Evolutionary conservation across 2,797 vertebrate genomes (phyloP), one percentile per base, ranked within the genome.

Genomic region (Chiroxiphia lanceolata): DNA sequence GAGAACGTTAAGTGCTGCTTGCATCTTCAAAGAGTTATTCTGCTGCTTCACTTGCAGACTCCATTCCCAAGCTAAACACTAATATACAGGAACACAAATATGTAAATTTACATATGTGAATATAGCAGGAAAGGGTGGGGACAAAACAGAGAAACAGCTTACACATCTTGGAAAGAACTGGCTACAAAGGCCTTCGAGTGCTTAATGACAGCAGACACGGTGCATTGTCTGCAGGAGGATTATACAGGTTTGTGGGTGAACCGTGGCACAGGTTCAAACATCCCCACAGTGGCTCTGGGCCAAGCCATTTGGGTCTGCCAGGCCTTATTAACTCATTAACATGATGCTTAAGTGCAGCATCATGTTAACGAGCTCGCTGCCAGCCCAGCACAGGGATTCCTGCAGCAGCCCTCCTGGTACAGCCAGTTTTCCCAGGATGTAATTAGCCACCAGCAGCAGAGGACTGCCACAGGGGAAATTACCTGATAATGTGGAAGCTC

Each of bases 391-490:
- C n/a, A 29, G 65, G 45, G 47, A 68, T 56, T 91, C 76, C 80
- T 61, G 83, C 61, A 64, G 76, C 42, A 67, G 60, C 14, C 38
- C 69, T 75, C 85, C 94, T 42, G 83, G 90, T 29, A 19, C 4
- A 75, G 80, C 80, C 80, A 83, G 95, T 91, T 88, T 77, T 83
- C 87, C 91, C 59, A 67, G 83, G 72, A 38, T n/a, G 56, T 65
- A 31, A 36, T 34, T 8, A 90, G 29, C 50, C 45, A 47, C n/a
- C 69, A 68, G 40, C 75, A 67, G 70, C 56, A 50, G 48, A 69
- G 56, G 1, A n/a, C 17, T 45, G 89, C 89, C 85, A 53, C 12
- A 3, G 68, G 78, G 87, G 65, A 68, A 83, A 74, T 26, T 2
- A 9, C 12, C 13, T 4, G 13, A 12, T 87, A 23, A 27, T 33